Evolutionary conservation across 1,140 invertebrate genomes (phyloP).

Genomic region (Zaprionus vittiger): DNA sequence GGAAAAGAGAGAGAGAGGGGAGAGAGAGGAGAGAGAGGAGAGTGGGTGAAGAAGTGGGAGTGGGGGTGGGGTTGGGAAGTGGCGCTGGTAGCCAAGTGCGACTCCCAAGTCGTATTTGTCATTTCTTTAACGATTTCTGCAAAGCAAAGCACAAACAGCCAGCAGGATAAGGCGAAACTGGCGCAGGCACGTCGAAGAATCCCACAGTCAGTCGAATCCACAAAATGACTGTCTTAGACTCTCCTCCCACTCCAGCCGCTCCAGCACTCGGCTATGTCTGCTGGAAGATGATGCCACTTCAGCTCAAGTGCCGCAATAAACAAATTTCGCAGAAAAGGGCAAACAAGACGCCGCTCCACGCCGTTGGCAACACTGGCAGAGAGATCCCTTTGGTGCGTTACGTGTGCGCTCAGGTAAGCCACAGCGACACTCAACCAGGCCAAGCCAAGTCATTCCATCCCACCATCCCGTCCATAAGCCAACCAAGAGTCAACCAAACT

Average conservation of each 20-base stretch:
- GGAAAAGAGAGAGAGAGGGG: not conserved
- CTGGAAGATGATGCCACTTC: slow-evolving; percentile 76
- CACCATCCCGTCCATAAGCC: not conserved
- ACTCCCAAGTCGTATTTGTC: slow-evolving; percentile 63
- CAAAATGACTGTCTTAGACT: slow-evolving; percentile 17
- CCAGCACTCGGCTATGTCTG: slow-evolving; percentile 27
- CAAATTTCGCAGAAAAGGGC: slow-evolving; percentile 71
- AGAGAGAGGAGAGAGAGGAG: not conserved
- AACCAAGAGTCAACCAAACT: slow-evolving; percentile 10
- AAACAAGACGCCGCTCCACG: slow-evolving; percentile 1
- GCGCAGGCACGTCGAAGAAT: slow-evolving; percentile 63
- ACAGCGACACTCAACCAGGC: slow-evolving; percentile 21
- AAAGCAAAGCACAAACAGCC: slow-evolving; percentile 69
- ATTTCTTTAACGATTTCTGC: slow-evolving; percentile 79
- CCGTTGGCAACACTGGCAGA: slow-evolving; percentile 21
- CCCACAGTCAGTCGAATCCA: slow-evolving; percentile 34
- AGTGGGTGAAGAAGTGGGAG: slow-evolving; percentile 16
- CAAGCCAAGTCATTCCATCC: not conserved
- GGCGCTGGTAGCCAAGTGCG: not conserved
- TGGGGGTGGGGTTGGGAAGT: slow-evolving; percentile 26
- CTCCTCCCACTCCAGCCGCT: not conserved
- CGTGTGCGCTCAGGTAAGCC: slow-evolving; percentile 61
- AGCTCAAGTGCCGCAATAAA: slow-evolving; percentile 81
- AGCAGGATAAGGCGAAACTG: slow-evolving; percentile 37
- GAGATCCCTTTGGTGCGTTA: slow-evolving; percentile 45